These are phyloP conservation scores for Cranoglanis bouderius DNA, from an alignment of 2,113 vertebrate species.

Conservation along the genomic window DNA sequence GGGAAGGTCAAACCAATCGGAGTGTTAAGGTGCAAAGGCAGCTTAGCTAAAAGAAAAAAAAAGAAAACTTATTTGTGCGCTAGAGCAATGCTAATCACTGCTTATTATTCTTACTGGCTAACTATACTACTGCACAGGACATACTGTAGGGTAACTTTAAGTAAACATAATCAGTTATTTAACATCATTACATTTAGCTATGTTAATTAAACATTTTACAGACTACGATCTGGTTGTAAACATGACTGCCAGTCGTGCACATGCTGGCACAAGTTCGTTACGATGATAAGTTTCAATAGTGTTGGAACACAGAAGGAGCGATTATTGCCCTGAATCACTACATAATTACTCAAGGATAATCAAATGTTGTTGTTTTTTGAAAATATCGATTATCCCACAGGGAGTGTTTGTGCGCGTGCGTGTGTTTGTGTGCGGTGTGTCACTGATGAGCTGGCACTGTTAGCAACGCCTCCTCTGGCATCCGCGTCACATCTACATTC, in stretches of 20 bases:
- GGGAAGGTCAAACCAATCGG: background rate
- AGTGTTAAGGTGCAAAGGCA: background rate
- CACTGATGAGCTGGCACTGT: constrained; percentile 94
- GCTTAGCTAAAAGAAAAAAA: background rate
- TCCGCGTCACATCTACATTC: constrained; percentile 95
- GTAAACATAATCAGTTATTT: background rate
- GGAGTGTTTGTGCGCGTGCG: background rate
- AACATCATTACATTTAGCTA: background rate
- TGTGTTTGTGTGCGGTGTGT: constrained; percentile 59
- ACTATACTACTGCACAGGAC: background rate
- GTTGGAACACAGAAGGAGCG: background rate
- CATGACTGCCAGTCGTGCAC: background rate
- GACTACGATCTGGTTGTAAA: background rate
- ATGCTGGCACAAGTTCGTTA: background rate
- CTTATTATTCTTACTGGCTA: background rate
- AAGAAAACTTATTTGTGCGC: background rate
- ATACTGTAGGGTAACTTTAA: background rate
- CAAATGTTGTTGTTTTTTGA: background rate
- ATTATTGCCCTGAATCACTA: background rate
- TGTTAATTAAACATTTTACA: background rate
- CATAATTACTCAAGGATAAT: background rate
- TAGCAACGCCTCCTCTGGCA: constrained; percentile 90
- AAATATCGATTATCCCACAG: background rate
- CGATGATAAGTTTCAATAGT: background rate
- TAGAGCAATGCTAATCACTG: background rate